These are phyloP conservation scores for Pongo pygmaeus DNA, from an alignment of 2,113 vertebrate genomes.

Conservation along the genomic window DNA sequence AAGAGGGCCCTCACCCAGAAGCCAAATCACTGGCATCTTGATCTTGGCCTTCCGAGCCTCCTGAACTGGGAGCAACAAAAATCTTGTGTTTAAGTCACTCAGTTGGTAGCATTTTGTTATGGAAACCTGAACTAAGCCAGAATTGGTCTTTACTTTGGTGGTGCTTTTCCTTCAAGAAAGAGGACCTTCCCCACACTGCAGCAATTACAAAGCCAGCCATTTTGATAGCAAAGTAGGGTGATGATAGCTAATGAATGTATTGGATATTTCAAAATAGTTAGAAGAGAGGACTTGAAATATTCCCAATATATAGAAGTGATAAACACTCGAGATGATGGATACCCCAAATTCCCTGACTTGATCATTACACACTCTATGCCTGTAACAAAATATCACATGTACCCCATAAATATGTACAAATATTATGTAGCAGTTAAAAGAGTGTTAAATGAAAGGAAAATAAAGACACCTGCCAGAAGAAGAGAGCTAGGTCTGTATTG, in stretches of 20 bases:
- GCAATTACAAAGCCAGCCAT: not conserved
- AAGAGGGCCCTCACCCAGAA: not conserved
- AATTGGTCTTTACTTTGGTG: not conserved
- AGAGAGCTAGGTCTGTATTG: not conserved
- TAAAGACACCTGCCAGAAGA: not conserved
- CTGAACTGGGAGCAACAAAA: not conserved
- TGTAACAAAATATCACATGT: not conserved
- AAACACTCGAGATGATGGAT: not conserved
- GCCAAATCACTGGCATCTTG: not conserved
- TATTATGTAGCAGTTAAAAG: not conserved
- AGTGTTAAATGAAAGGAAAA: not conserved
- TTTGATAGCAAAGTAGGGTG: not conserved
- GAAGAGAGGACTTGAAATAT: not conserved
- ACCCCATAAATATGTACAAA: not conserved
- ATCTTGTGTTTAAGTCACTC: not conserved
- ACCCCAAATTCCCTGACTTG: not conserved
- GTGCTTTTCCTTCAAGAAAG: not conserved
- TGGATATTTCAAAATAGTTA: not conserved
- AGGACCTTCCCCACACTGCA: not conserved
- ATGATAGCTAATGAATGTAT: fast-evolving
- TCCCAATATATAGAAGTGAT: not conserved
- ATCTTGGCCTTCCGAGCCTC: not conserved
- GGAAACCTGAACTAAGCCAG: too few relatives aligned
- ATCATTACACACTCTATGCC: not conserved
- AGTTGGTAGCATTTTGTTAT: not conserved